A percentile compares a stretch with the other conserved stretches of the same genome.
Evolutionary conservation across 2,888 invertebrate genomes (phyloP).

Genomic region (Abscondita cerata): DNA sequence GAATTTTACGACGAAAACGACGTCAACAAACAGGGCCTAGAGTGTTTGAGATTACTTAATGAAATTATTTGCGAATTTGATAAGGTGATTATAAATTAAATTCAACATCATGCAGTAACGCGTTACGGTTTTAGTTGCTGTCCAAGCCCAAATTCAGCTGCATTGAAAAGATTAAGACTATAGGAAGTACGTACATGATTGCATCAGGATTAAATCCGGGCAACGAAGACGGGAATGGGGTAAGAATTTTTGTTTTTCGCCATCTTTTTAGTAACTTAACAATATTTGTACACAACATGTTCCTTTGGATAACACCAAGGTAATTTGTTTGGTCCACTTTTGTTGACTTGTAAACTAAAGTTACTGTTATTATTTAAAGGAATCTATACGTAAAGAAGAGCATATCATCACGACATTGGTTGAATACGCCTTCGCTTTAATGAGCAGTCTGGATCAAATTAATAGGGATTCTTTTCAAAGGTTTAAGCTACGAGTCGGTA

Average conservation of each 20-base stretch:
- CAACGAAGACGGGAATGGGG: slow-evolving; percentile 77
- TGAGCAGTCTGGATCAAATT: slow-evolving; percentile 91
- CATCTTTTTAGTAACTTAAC: background rate
- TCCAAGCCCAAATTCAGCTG: slow-evolving; percentile 93
- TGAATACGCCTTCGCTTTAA: slow-evolving; percentile 93
- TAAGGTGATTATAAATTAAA: slow-evolving; percentile 67
- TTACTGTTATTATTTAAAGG: slow-evolving; percentile 60
- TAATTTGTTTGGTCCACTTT: slow-evolving; percentile 12
- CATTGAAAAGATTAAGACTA: slow-evolving; percentile 98
- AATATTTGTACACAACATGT: slow-evolving; percentile 24
- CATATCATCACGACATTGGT: slow-evolving; percentile 88
- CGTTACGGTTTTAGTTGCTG: slow-evolving; percentile 69
- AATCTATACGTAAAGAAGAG: slow-evolving; percentile 78
- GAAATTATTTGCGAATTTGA: slow-evolving; percentile 99
- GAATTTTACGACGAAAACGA: slow-evolving; percentile 98
- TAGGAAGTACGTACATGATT: slow-evolving; percentile 98
- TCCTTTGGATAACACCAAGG: slow-evolving; percentile 29
- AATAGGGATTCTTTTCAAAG: slow-evolving; percentile 97
- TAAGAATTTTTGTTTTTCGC: slow-evolving; percentile 55
- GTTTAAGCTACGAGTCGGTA: slow-evolving; percentile 93
- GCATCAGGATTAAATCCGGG: slow-evolving; percentile 92
- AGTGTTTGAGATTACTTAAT: slow-evolving; percentile 91
- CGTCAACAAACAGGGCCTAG: slow-evolving; percentile 93
- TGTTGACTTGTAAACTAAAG: background rate
- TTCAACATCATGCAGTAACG: background rate